A percentile compares a stretch with the other conserved stretches of the same genome.
These are phyloP conservation scores for Ivindomyrus marchei DNA, from an alignment of 2,113 vertebrate genomes.

Conservation along the genomic window DNA sequence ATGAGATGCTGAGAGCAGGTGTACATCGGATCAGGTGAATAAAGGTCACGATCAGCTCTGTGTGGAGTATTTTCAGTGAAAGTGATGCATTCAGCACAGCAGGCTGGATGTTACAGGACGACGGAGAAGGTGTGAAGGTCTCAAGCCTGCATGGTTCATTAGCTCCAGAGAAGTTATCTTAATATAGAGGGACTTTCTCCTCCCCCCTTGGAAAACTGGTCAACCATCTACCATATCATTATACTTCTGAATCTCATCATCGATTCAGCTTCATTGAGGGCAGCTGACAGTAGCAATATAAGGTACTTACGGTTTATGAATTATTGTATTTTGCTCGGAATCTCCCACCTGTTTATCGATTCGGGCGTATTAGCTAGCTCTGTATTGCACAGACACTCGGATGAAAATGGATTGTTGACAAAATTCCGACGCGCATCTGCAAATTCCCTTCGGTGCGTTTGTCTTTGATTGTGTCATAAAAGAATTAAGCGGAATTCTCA, in stretches of 20 bases:
- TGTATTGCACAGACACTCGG: neutral
- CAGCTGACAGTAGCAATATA: slow-evolving; percentile 19
- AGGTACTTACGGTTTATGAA: slow-evolving; percentile 7
- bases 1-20: neutral
- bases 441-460: neutral
- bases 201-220: neutral
- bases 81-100: neutral
- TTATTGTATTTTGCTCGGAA: neutral
- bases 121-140: neutral
- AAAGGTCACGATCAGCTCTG: neutral
- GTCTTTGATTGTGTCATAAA: neutral
- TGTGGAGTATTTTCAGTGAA: neutral
- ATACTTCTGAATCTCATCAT: neutral
- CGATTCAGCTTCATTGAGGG: slow-evolving; percentile 3
- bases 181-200: neutral
- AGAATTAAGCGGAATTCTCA: neutral
- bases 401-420: slow-evolving; percentile 11
- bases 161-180: neutral
- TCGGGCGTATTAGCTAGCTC: neutral
- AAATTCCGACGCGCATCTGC: neutral
- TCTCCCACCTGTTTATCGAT: slow-evolving; percentile 10
- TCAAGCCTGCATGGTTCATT: neutral
- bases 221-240: neutral
- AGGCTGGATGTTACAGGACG: neutral
- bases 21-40: neutral